Evolutionary conservation across 2,888 invertebrate species (phyloP), one percentile per base, ranked within the genome.

Genomic region (Lordiphosa andalusiaca): DNA sequence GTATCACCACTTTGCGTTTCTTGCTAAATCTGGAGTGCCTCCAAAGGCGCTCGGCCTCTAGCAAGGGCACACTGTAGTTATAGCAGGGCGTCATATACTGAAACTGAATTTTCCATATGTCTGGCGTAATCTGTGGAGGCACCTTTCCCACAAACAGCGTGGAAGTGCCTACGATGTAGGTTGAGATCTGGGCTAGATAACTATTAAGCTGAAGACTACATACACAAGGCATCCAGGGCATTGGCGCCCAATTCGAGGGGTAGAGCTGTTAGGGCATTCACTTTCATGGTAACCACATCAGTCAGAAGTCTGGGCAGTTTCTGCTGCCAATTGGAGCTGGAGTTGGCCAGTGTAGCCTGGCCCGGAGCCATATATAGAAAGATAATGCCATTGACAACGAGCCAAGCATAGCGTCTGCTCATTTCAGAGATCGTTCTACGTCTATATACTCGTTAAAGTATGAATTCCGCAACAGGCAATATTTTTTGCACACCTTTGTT

Each of bases 91-190:
- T 88, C 53, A 87, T 74, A 1, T 88, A 73, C 39, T 87, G 76
- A 51, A 88, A 88, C 42, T 82, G 67, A 76, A 89, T 86, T 55
- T 82, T 81, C 0, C 49, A 56, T 12, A 89, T 83, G 50, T 88
- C 82, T 6, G 88, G 89, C 23, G 83, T 69, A 16, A 85, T 69
- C 52, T 76, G 71, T 2, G 80, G 71, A 0, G 75, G 69, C 4
- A 87, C 70, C 0, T 66, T 52, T 2, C 70, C 67, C 10, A 74
- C 47, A 4, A 81, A 69, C 5, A 88, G 42, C 0, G 83, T 84
- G 4, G 80, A 74, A 1, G 88, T 84, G 48, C 88, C 88, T 88
- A 10, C 3, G 30, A 10, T 3, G 10, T 23, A 21, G 4, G 21
- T 36, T 12, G 2, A 19, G 19, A 7, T 12, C 36, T n/a, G 0